Percentiles rank a stretch among this genome's conserved stretches.
Conservation (phyloP, 2,797 vertebrate species). For the Decapterus maruadsi region DNA sequence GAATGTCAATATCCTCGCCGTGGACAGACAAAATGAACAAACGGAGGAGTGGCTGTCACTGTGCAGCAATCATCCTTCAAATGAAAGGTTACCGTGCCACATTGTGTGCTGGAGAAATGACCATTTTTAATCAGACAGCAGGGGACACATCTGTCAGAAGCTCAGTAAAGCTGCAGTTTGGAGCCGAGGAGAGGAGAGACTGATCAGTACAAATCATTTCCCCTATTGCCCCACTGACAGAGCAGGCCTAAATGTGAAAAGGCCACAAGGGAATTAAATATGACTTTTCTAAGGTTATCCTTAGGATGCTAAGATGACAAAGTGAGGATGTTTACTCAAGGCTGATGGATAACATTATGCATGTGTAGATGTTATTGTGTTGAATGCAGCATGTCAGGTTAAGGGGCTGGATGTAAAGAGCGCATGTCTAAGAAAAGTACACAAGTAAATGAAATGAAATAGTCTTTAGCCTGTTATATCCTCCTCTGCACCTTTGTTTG, state of each 20-base stretch:
- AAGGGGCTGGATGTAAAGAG: background rate
- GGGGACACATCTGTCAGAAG: conserved; percentile 91
- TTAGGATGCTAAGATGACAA: conserved; percentile 39
- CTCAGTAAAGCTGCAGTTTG: conserved; percentile 92
- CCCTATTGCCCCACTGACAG: conserved; percentile 89
- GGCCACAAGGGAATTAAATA: conserved; percentile 78
- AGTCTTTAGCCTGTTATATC: background rate
- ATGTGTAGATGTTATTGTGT: conserved; percentile 2
- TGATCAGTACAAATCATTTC: conserved; percentile 97
- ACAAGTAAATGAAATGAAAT: background rate
- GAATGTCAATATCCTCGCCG: conserved; percentile 95
- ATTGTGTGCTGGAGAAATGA: conserved; percentile 70
- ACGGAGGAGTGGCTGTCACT: conserved; percentile 95
- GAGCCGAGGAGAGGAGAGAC: conserved; percentile 92
- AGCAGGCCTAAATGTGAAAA: conserved; percentile 81
- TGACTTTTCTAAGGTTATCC: conserved; percentile 69
- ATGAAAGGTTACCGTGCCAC: conserved; percentile 94
- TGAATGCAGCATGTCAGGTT: background rate
- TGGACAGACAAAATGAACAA: conserved; percentile 86
- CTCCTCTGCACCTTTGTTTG: background rate
- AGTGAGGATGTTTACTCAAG: conserved; percentile 29
- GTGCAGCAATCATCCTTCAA: conserved; percentile 94
- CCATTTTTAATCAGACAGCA: conserved; percentile 94
- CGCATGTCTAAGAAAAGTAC: background rate
- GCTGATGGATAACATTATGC: conserved; percentile 11